Base-by-base conservation (phyloP, 2,888 invertebrate genomes). In the Auanema sp. region DNA sequence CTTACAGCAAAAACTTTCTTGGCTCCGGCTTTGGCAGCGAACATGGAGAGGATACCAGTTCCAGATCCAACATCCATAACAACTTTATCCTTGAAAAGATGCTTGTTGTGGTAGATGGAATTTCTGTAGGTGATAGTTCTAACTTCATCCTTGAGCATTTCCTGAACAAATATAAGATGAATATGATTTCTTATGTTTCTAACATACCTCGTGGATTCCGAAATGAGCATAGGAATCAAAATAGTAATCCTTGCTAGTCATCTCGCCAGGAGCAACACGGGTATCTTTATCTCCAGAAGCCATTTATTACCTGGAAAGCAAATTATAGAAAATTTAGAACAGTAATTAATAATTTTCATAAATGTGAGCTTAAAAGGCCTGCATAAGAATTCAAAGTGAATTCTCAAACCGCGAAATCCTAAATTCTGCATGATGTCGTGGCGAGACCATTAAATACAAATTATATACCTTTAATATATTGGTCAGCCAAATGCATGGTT, bases 141-240 rank as follows among this genome's bases (percentile, higher is more conserved):
- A 33, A 98, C 95, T 88, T 98, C 97, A 85, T 99, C 98, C 86
- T 99, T 99, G 69, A 99, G 87, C 98, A 99, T 98, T 87, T 98
- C 98, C 87, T 88, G 76, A n/a, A 80, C 14, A 56, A 18, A 33
- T 40, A 16, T 44, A 16, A n/a, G 1, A 33, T 23, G n/a, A 33
- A 43, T 16, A 60, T 21, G 6, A 55, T 24, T 12, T 11, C 25
- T 16, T 6, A 24, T 23, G 40, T 42, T 55, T n/a, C 11, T 47
- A n/a, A 59, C 50, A 44, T 74, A 88, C 88, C 87, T 99, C 98
- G 84, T 99, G 98, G 80, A 99, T 99, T 52, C 97, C 98, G 86
- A 98, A 99, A 87, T 99, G 98, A 56, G 98, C 98, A 85, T 99
- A 99, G 0, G 97, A 98, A 86, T 99, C 98, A 85, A 99, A 99